Percentiles rank a stretch among this genome's conserved stretches.
These are phyloP conservation scores for Danionella dracula DNA, from an alignment of 2,797 vertebrate genomes.

Conservation along the genomic window DNA sequence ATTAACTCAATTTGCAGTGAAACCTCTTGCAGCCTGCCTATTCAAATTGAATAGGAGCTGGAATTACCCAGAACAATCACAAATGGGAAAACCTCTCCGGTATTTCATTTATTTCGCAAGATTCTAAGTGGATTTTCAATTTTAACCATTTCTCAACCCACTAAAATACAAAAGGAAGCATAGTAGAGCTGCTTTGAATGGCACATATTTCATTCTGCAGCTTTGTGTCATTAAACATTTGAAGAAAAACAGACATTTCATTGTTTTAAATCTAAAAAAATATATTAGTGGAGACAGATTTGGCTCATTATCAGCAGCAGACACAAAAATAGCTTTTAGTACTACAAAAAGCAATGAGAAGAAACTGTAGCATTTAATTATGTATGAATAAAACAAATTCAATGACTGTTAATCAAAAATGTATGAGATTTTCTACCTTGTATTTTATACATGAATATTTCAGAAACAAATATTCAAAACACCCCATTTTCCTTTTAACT, in stretches of 20 bases:
- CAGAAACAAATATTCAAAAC: no score
- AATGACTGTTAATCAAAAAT: background rate
- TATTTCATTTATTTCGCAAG: slow-evolving; percentile 18
- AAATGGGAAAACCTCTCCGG: slow-evolving; percentile 7
- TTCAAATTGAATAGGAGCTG: slow-evolving; percentile 22
- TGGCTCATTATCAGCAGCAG: background rate
- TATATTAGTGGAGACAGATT: background rate
- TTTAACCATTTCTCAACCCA: background rate
- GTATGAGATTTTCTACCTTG: background rate
- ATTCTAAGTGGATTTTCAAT: background rate
- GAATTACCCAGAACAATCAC: slow-evolving; percentile 23
- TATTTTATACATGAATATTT: background rate
- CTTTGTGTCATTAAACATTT: background rate
- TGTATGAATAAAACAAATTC: background rate
- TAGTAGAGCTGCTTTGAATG: background rate
- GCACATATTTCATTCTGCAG: background rate
- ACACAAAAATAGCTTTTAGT: background rate
- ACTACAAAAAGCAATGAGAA: no score
- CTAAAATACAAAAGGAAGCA: background rate
- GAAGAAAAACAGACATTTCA: no score
- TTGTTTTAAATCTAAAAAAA: no score
- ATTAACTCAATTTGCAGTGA: slow-evolving; percentile 23
- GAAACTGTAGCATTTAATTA: no score
- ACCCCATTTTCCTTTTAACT: no score
- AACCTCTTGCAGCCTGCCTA: slow-evolving; percentile 4